Percentiles rank a stretch among this genome's conserved stretches.
These are phyloP conservation scores for Arctia plantaginis DNA, from an alignment of 2,888 invertebrate genomes.

Conservation along the genomic window DNA sequence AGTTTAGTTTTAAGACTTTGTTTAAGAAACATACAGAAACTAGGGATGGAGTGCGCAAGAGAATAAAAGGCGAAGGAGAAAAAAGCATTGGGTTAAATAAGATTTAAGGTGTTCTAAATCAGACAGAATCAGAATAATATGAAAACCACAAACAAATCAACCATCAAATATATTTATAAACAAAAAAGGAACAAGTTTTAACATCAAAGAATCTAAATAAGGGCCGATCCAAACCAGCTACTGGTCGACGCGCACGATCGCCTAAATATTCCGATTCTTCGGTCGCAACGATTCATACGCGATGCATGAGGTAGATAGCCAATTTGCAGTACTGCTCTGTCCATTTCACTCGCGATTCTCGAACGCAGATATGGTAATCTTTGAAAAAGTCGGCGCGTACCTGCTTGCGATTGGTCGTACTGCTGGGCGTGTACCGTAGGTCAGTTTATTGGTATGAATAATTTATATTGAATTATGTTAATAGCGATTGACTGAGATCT, in stretches of 20 bases:
- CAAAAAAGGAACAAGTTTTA: slow-evolving; percentile 33
- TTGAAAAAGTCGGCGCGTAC: slow-evolving; percentile 63
- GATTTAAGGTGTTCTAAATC: slow-evolving; percentile 2
- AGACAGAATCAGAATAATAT: not conserved
- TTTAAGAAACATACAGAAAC: not conserved
- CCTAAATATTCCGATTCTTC: slow-evolving; percentile 70
- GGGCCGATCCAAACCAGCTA: slow-evolving; percentile 64
- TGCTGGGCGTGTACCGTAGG: slow-evolving; percentile 59
- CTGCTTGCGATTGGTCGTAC: slow-evolving; percentile 48
- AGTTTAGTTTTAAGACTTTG: slow-evolving; percentile 2
- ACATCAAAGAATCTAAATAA: slow-evolving; percentile 69
- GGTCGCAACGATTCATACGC: slow-evolving; percentile 64
- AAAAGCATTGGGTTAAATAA: not conserved
- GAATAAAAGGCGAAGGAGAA: not conserved
- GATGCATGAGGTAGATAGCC: slow-evolving; percentile 80
- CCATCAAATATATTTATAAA: slow-evolving; percentile 27
- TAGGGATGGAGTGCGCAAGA: not conserved
- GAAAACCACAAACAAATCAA: slow-evolving; percentile 39
- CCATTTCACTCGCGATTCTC: slow-evolving; percentile 66
- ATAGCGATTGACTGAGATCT: slow-evolving; percentile 54
- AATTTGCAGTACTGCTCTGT: slow-evolving; percentile 67
- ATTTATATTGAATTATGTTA: slow-evolving; percentile 68
- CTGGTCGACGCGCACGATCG: slow-evolving; percentile 67
- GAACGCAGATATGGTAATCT: slow-evolving; percentile 79
- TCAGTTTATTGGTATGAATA: slow-evolving; percentile 64